These are phyloP conservation scores for Linnaemya tessellans DNA, from an alignment of 2,888 invertebrate species.

Conservation along the genomic window DNA sequence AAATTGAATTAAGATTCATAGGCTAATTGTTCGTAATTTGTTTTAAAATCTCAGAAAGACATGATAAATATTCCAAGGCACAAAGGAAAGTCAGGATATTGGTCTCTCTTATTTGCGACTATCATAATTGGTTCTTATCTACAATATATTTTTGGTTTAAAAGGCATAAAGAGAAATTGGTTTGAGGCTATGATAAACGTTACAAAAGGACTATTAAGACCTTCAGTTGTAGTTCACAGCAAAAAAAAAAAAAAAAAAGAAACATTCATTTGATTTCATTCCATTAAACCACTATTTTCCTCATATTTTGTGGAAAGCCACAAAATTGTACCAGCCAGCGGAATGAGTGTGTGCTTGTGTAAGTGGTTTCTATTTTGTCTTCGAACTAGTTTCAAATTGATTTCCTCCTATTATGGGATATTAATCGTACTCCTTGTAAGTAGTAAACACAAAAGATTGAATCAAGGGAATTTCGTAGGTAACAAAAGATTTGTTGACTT, in stretches of 20 bases:
- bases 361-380: slow-evolving; percentile 35
- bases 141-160: not conserved
- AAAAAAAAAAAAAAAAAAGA: too few species aligned
- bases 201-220: not conserved
- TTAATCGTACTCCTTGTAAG: slow-evolving; percentile 62
- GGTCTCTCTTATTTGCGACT: not conserved
- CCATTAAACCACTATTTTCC: slow-evolving; percentile 38
- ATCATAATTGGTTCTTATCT: not conserved
- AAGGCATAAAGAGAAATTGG: not conserved
- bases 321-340: slow-evolving; percentile 54
- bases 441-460: slow-evolving; percentile 20
- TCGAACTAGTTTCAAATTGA: slow-evolving; percentile 71
- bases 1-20: too few species aligned
- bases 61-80: too few species aligned
- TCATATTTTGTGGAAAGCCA: slow-evolving; percentile 51
- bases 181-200: slow-evolving; percentile 18
- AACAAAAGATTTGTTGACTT: slow-evolving; percentile 71
- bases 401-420: slow-evolving; percentile 71
- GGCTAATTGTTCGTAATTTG: too few species aligned
- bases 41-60: too few species aligned
- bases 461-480: slow-evolving; percentile 61
- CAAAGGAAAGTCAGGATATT: too few species aligned
- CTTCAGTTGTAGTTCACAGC: too few species aligned
- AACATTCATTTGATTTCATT: not conserved
- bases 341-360: not conserved